phyloP scores from a whole-genome alignment of 2,113 vertebrate species.

The cattle (Bos taurus) region DNA sequence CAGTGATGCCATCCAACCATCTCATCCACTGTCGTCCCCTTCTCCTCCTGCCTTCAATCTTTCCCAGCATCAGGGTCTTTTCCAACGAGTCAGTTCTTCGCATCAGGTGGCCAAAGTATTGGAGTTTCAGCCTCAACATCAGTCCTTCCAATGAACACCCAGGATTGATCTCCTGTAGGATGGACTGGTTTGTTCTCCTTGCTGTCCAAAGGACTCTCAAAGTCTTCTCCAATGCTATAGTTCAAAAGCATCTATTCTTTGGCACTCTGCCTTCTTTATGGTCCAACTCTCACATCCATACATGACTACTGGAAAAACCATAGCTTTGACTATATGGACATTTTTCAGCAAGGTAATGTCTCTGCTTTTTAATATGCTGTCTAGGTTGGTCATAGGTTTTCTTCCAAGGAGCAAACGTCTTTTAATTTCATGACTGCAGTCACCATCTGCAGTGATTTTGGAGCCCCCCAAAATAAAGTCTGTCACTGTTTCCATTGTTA shows the following conservation, averaged over 20 bases:
- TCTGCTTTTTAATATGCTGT: background rate
- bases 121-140: background rate
- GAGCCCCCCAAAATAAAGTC: background rate
- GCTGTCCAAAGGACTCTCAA: background rate
- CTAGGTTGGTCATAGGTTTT: background rate
- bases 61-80: background rate
- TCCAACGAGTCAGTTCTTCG: background rate
- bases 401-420: background rate
- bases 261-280: background rate
- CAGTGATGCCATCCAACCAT: background rate
- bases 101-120: background rate
- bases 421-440: background rate
- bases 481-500: background rate
- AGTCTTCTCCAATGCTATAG: background rate
- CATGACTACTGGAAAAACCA: background rate
- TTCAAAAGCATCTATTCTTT: background rate
- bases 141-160: background rate
- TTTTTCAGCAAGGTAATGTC: background rate
- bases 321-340: background rate
- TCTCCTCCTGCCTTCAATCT: background rate
- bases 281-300: background rate
- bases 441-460: background rate
- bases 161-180: background rate
- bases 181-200: background rate
- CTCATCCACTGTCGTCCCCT: background rate